These are phyloP conservation scores for Leontopithecus rosalia DNA, from an alignment of 2,797 vertebrate genomes.

Conservation along the genomic window DNA sequence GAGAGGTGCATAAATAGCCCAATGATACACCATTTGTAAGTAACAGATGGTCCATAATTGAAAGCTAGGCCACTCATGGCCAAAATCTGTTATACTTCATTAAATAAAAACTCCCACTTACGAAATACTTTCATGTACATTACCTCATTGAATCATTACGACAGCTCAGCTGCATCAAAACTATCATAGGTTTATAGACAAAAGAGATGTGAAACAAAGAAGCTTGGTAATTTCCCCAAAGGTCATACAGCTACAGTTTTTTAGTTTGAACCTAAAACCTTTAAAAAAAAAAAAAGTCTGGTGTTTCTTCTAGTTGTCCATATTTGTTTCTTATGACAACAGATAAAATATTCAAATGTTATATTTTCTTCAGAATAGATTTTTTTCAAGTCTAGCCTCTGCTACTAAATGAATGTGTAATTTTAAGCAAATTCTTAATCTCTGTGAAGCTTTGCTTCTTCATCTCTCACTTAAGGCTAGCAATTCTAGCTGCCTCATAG, in stretches of 20 bases:
- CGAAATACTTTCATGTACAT: background rate
- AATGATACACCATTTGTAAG: background rate
- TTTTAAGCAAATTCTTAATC: conserved; percentile 17
- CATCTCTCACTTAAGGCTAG: background rate
- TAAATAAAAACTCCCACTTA: background rate
- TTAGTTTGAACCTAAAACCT: background rate
- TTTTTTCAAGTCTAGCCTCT: background rate
- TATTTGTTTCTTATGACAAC: background rate
- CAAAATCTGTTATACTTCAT: background rate
- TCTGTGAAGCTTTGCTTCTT: background rate
- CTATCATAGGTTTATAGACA: background rate
- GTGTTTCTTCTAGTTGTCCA: background rate
- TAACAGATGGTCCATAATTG: background rate
- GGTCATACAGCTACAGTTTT: background rate
- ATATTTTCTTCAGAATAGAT: background rate
- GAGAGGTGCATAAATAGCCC: background rate
- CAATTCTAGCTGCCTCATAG: background rate
- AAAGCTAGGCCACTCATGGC: background rate
- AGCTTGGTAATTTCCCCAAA: background rate
- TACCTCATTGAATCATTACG: background rate
- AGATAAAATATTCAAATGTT: background rate
- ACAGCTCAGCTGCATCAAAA: background rate
- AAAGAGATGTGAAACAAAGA: background rate
- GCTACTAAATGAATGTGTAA: background rate
- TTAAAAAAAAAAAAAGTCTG: background rate